Evolutionary conservation across 2,113 vertebrate genomes (phyloP).

Genomic region (Mohoua ochrocephala): DNA sequence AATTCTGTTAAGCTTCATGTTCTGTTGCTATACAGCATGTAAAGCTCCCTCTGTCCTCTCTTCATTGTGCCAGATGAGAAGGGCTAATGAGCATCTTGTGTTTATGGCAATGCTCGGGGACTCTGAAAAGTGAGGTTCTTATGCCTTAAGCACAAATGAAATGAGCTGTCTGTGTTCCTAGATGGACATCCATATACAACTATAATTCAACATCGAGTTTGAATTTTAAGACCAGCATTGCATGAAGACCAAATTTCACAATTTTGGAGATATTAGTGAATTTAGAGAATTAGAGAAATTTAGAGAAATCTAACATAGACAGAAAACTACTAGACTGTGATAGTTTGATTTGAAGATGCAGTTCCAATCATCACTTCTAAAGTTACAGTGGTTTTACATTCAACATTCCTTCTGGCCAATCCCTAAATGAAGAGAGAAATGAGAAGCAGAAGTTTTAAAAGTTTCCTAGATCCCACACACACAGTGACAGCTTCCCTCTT

Average conservation of each 20-base stretch:
- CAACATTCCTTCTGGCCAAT: not conserved
- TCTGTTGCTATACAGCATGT: not conserved
- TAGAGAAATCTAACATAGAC: not conserved
- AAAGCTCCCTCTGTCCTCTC: not conserved
- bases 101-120: not conserved
- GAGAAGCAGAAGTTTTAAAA: not conserved
- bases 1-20: not conserved
- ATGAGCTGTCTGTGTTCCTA: not conserved
- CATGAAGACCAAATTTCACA: not conserved
- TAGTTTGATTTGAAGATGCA: not conserved
- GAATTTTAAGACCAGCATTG: not conserved
- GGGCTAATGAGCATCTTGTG: not conserved
- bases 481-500: not conserved
- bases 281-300: not conserved
- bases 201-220: not conserved
- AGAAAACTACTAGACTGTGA: not conserved
- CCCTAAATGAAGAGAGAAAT: not conserved
- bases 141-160: not conserved
- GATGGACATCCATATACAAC: not conserved
- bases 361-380: not conserved
- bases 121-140: not conserved
- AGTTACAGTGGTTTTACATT: not conserved
- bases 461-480: not conserved
- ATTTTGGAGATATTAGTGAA: not conserved
- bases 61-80: not conserved